These are phyloP conservation scores for Phainopepla nitens DNA, from an alignment of 2,113 vertebrate species.

Conservation along the genomic window DNA sequence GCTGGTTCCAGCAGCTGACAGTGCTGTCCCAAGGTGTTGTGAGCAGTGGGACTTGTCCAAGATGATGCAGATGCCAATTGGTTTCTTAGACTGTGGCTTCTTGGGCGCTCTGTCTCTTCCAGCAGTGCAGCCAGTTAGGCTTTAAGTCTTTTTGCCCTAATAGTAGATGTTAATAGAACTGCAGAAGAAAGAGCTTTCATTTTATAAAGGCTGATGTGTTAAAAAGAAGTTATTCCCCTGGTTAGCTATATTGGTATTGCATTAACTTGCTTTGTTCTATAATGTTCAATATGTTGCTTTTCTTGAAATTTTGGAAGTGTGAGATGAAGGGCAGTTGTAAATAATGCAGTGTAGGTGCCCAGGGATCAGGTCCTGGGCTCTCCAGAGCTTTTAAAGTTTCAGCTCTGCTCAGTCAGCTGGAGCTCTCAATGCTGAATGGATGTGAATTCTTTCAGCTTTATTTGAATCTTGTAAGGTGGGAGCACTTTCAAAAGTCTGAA, in stretches of 20 bases:
- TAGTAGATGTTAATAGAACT: not conserved
- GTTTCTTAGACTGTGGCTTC: not conserved
- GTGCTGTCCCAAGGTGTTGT: not conserved
- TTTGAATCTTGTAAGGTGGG: not conserved
- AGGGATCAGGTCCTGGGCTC: not conserved
- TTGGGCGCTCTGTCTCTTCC: not conserved
- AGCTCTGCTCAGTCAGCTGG: not conserved
- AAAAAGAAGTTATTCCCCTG: not conserved
- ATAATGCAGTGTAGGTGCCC: not conserved
- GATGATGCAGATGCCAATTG: rapidly evolving
- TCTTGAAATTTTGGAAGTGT: not conserved
- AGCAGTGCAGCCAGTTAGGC: not conserved
- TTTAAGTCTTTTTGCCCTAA: not conserved
- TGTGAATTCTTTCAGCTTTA: not conserved
- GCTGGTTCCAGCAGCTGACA: not conserved
- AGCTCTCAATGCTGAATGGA: not conserved
- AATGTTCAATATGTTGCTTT: rapidly evolving
- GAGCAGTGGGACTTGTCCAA: rapidly evolving
- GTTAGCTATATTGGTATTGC: not conserved
- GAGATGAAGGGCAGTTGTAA: not conserved
- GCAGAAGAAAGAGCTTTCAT: not conserved
- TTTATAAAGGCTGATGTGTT: not conserved
- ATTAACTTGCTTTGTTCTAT: not conserved
- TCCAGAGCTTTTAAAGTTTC: not conserved
- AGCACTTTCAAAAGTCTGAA: not conserved